Percentiles rank a stretch among this genome's conserved stretches.
phyloP scores from a whole-genome alignment of 2,113 vertebrate genomes.

The Mormyrus lacerda region DNA sequence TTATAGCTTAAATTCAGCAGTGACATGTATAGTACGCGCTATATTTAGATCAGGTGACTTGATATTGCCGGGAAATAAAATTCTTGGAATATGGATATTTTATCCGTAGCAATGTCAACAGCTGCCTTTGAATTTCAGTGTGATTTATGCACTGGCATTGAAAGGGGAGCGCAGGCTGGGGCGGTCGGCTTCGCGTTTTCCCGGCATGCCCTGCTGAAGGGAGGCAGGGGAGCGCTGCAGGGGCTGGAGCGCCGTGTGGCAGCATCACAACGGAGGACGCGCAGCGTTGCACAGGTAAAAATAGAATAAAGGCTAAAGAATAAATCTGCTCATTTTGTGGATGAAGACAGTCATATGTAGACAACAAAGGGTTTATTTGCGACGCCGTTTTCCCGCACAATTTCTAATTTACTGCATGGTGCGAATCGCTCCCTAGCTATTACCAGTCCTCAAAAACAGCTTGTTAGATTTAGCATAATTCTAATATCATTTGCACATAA shows the following conservation, averaged over 20 bases:
- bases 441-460: background rate
- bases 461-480: background rate
- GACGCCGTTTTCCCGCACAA: background rate
- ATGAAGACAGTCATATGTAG: background rate
- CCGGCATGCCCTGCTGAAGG: conserved; percentile 56
- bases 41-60: background rate
- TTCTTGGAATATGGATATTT: background rate
- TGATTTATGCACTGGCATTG: conserved; percentile 12
- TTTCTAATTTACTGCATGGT: background rate
- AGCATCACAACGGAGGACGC: conserved; percentile 12
- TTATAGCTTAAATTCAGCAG: background rate
- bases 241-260: conserved; percentile 26
- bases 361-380: background rate
- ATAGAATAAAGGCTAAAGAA: background rate
- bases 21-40: background rate
- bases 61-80: background rate
- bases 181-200: conserved; percentile 42
- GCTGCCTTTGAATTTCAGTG: background rate
- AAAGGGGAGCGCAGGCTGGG: conserved; percentile 6
- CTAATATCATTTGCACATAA: background rate
- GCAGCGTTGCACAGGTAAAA: background rate
- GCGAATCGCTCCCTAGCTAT: background rate
- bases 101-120: background rate
- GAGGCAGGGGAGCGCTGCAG: conserved; percentile 21
- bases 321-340: background rate